These are phyloP conservation scores for Holacanthella duospinosa DNA, from an alignment of 2,888 invertebrate genomes.

Conservation along the genomic window DNA sequence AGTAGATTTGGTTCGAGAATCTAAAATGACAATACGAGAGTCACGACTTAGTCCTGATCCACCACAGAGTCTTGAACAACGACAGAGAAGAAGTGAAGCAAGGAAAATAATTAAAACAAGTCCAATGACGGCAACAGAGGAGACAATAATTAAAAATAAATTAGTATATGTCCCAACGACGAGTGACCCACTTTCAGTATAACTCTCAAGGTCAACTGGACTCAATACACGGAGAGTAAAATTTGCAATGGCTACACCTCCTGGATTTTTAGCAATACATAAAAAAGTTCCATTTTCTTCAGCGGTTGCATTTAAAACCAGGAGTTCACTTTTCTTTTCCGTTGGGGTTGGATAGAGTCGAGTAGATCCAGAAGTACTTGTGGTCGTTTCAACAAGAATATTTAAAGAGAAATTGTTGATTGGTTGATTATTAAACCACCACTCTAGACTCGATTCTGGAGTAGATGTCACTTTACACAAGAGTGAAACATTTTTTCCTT, in stretches of 20 bases:
- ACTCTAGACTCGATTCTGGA: slow-evolving; percentile 68
- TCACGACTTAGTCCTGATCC: slow-evolving; percentile 2
- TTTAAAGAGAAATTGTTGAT: slow-evolving; percentile 34
- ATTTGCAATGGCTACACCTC: slow-evolving; percentile 66
- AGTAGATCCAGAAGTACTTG: slow-evolving; percentile 1
- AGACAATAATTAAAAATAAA: slow-evolving; percentile 29
- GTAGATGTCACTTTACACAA: slow-evolving; percentile 68
- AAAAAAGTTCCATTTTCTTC: slow-evolving; percentile 77
- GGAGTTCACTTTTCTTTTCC: slow-evolving; percentile 66
- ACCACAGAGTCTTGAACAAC: slow-evolving; percentile 30
- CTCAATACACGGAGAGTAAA: slow-evolving; percentile 54
- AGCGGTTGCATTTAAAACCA: slow-evolving; percentile 62
- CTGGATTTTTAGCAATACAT: slow-evolving; percentile 75
- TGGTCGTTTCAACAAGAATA: slow-evolving; percentile 33
- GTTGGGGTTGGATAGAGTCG: too few relatives aligned
- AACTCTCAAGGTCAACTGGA: slow-evolving; percentile 29
- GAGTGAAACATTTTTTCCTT: slow-evolving; percentile 70
- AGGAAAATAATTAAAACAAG: slow-evolving; percentile 53
- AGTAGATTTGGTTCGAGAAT: slow-evolving; percentile 6
- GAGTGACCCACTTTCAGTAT: slow-evolving; percentile 17
- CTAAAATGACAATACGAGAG: not conserved
- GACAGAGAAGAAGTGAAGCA: slow-evolving; percentile 52
- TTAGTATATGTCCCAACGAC: slow-evolving; percentile 34
- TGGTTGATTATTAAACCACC: slow-evolving; percentile 62
- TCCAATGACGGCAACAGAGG: slow-evolving; percentile 35